Conservation (phyloP, 2,797 vertebrate genomes). For the Eupleurogrammus muticus region DNA sequence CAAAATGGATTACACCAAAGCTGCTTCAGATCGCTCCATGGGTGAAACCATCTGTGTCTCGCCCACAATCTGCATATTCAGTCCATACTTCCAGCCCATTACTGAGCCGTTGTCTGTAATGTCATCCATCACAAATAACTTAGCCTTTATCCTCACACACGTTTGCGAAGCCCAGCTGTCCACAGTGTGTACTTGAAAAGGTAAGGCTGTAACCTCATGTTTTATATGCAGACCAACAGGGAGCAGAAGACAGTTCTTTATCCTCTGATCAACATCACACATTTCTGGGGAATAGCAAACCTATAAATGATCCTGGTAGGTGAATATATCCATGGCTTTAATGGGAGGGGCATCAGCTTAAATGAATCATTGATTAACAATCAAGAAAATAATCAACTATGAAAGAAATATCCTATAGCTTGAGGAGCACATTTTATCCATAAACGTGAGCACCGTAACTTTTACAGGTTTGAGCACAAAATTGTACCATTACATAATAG, state of each 20-base stretch:
- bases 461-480: constrained; percentile 55
- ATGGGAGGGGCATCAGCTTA: constrained; percentile 37
- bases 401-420: constrained; percentile 72
- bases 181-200: constrained; percentile 70
- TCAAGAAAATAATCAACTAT: constrained; percentile 45
- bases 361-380: constrained; percentile 50
- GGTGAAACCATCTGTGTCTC: constrained; percentile 82
- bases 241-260: constrained; percentile 61
- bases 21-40: constrained; percentile 77
- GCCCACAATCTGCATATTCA: constrained; percentile 74
- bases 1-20: constrained; percentile 83
- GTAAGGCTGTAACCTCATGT: constrained; percentile 65
- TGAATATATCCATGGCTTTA: constrained; percentile 66
- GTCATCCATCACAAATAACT: constrained; percentile 77
- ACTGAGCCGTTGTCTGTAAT: constrained; percentile 73
- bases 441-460: constrained; percentile 57
- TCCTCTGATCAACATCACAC: constrained; percentile 46
- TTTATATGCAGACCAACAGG: constrained; percentile 60
- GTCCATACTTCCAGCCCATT: constrained; percentile 79
- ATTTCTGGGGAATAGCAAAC: constrained; percentile 56
- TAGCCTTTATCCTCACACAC: constrained; percentile 68
- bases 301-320: constrained; percentile 59
- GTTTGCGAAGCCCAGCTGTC: constrained; percentile 73
- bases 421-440: constrained; percentile 80
- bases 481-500: constrained; percentile 53